These are phyloP conservation scores for Gephyroberyx darwinii DNA, from an alignment of 2,797 vertebrate species.

Conservation along the genomic window DNA sequence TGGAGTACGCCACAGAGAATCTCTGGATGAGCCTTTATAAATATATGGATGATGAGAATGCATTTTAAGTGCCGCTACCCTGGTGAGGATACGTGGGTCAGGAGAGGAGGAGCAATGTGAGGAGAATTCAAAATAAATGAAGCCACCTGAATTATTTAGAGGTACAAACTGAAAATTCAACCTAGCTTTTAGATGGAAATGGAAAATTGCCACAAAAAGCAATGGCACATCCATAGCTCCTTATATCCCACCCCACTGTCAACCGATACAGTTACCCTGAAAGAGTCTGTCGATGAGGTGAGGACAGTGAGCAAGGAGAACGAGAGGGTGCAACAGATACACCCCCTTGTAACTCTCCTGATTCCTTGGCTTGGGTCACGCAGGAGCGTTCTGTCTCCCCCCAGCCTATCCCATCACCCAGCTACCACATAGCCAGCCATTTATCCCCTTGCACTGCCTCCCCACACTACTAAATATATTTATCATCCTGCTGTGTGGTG, in stretches of 20 bases:
- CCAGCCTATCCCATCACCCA: constrained; percentile 54
- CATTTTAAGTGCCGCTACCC: constrained; percentile 65
- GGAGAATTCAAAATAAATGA: constrained; percentile 82
- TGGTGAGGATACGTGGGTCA: constrained; percentile 58
- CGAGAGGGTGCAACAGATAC: constrained; percentile 58
- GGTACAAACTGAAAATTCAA: constrained; percentile 83
- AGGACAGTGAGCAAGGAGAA: constrained; percentile 15
- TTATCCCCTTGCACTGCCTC: constrained; percentile 51
- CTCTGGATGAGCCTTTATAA: constrained; percentile 76
- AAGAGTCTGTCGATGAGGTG: constrained; percentile 47
- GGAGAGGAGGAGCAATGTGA: constrained; percentile 63
- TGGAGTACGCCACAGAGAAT: constrained; percentile 58
- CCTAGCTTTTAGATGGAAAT: constrained; percentile 71
- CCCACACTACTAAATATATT: constrained; percentile 66
- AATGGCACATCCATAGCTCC: constrained; percentile 22
- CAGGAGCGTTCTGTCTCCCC: constrained; percentile 40
- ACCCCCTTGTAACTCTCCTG: constrained; percentile 34
- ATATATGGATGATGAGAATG: constrained; percentile 76
- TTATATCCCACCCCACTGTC: constrained; percentile 34
- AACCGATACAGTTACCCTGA: constrained; percentile 32
- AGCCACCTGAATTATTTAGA: constrained; percentile 80
- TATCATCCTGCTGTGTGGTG: constrained; percentile 70
- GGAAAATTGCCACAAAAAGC: constrained; percentile 69
- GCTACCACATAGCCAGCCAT: constrained; percentile 25
- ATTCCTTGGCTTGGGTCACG: constrained; percentile 50